Evolutionary conservation across 2,888 invertebrate species (phyloP).

Genomic region (Dioctria rufipes): DNA sequence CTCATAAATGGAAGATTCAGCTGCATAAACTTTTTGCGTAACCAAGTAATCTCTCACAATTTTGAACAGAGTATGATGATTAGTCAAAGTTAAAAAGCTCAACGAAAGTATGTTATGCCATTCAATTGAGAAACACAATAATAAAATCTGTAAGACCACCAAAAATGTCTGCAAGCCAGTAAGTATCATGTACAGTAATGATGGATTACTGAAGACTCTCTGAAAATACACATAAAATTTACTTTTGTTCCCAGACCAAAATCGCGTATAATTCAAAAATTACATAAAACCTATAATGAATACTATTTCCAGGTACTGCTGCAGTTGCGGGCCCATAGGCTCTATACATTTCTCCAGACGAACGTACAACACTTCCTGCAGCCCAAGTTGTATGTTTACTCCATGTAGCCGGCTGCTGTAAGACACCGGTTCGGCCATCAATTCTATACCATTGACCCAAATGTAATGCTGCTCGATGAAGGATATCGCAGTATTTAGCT

Average conservation of each 20-base stretch:
- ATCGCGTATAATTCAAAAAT: slow-evolving; percentile 69
- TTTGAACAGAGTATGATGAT: slow-evolving; percentile 93
- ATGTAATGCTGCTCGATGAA: slow-evolving; percentile 92
- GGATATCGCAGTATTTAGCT: slow-evolving; percentile 85
- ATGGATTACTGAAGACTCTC: slow-evolving; percentile 91
- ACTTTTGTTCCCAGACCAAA: no score
- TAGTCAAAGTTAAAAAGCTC: slow-evolving; percentile 88
- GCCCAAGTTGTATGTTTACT: slow-evolving; percentile 79
- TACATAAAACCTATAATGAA: slow-evolving; percentile 90
- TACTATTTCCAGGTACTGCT: slow-evolving; percentile 87
- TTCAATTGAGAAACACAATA: slow-evolving; percentile 84
- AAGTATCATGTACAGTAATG: slow-evolving; percentile 81
- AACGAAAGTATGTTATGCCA: slow-evolving; percentile 95
- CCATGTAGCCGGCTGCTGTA: slow-evolving; percentile 71
- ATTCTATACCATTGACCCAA: slow-evolving; percentile 76
- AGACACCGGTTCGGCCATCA: slow-evolving; percentile 62
- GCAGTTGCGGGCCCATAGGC: slow-evolving; percentile 86
- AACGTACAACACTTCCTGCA: slow-evolving; percentile 82
- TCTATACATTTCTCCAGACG: slow-evolving; percentile 81
- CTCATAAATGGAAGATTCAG: slow-evolving; percentile 66
- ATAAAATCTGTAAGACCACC: slow-evolving; percentile 83
- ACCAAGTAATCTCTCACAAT: slow-evolving; percentile 89
- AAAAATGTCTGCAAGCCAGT: slow-evolving; percentile 80
- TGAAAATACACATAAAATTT: slow-evolving; percentile 71
- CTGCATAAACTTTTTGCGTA: slow-evolving; percentile 83